Evolutionary conservation across 2,888 invertebrate genomes (phyloP), one percentile per base, ranked within the genome.

Genomic region (Cerceris rybyensis): DNA sequence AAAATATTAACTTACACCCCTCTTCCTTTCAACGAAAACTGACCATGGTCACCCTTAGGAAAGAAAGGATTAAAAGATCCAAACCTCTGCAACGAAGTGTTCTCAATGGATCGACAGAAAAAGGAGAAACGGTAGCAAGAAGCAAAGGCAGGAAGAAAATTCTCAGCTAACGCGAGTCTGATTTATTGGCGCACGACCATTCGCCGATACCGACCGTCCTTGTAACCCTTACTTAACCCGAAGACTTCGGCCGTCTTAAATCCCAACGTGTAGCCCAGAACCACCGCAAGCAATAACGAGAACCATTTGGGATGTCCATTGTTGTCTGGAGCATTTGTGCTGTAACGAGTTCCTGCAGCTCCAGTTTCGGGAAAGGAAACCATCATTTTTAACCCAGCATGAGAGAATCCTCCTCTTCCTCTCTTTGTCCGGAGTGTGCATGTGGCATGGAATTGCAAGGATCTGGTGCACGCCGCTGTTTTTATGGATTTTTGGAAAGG

Each of bases 211-310:
- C 41, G 71, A 52, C 65, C 63, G 42, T 14, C 52, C 50, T 65
- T 80, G 80, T 88, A 89, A 89, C 89, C 89, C 89, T 89, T 88
- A 88, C 86, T 84, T 81, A 86, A 86, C 81, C 76, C 82, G 73
- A 80, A 71, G 74, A 70, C 71, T 50, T 46, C 28, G 64, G 75
- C 58, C 67, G 65, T 66, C 55, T 67, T 14, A 11, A 50, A 55
- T 17, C n/a, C 50, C 46, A 68, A 57, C 59, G 54, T 49, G 80
- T 46, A 57, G 54, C 49, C 58, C 72, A 80, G 78, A 76, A 79
- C 71, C 80, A 85, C 85, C 85, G 82, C 85, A 86, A 82, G 81
- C 86, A 88, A 88, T 89, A 89, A 88, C 86, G 88, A 89, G 87
- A 82, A 80, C 84, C 86, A 87, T 89, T 88, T 83, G 77, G 81